A percentile compares a stretch with the other conserved stretches of the same genome.
Evolutionary conservation across 2,888 invertebrate genomes (phyloP).

Genomic region (Lissocephala sabroskyi): DNA sequence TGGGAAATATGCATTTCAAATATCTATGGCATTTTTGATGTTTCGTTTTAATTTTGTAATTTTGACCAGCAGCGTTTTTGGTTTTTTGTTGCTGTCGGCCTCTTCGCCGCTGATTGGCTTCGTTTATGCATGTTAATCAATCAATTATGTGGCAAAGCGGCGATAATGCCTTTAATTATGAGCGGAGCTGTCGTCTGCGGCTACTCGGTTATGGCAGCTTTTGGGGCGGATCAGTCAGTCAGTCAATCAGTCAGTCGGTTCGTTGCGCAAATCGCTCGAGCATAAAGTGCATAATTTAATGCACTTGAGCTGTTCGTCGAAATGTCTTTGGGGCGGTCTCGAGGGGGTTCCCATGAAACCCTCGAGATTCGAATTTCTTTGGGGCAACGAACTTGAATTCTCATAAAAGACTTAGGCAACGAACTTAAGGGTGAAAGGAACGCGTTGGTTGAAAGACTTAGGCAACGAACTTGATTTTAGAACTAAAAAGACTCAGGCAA

Average conservation of each 20-base stretch:
- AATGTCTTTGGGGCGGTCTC: no score
- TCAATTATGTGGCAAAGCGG: slow-evolving; percentile 34
- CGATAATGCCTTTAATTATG: slow-evolving; percentile 48
- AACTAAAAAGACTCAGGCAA: no score
- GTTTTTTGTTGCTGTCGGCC: not conserved
- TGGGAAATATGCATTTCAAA: slow-evolving; percentile 3
- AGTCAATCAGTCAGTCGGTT: no score
- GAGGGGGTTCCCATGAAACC: no score
- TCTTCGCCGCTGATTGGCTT: slow-evolving; percentile 22
- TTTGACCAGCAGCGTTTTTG: not conserved
- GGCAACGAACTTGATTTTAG: not conserved
- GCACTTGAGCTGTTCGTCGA: no score
- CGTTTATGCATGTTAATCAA: slow-evolving; percentile 47
- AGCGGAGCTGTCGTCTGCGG: not conserved
- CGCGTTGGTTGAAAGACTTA: not conserved
- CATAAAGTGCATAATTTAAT: no score
- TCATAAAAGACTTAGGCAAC: slow-evolving; percentile 14
- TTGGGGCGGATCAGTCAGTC: no score
- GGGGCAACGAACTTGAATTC: slow-evolving; percentile 14
- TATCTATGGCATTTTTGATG: not conserved
- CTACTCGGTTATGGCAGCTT: no score
- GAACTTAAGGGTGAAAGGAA: slow-evolving; percentile 16
- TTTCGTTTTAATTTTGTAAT: not conserved
- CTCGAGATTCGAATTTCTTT: slow-evolving; percentile 6
- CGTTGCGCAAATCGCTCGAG: no score